Base-by-base conservation (phyloP, 1,140 invertebrate genomes). In the Steinernema feltiae region DNA sequence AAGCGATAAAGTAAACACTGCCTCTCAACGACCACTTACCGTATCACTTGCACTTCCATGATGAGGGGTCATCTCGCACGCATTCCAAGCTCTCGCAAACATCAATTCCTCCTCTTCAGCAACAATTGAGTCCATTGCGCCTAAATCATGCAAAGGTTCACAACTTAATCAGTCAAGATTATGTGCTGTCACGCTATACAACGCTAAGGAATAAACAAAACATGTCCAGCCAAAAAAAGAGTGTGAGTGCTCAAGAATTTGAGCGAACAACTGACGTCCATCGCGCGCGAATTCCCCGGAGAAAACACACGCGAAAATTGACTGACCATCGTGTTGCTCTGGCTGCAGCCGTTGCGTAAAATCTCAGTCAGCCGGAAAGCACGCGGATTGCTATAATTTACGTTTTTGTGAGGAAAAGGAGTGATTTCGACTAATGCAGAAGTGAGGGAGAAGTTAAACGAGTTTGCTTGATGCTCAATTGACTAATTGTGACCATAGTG, bases 291-390 rank as follows among this genome's bases (percentile, higher is more conserved):
- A 3, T 15, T 63, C 53, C 53, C 53, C 15, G 24, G 53, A 63
- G 53, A 63, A 41, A 41, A 63, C 53, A 63, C 53, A 27, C 53
- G 24, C 53, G 24, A 27, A 63, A 63, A 63, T 15, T 27, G 53
- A 63, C 15, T 63, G 53, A 63, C 53, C 53, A 63, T 27, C 53
- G 24, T 7, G 7, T 7, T 18, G 18, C 35, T 12, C 15, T 27
- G 7, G 53, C 15, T 63, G 53, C 7, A 27, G n/a, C n/a, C 53
- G 24, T 63, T 15, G 12, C 15, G 24, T n/a, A n/a, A n/a, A 63
- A 63, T 63, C 53, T 63, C 53, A 27, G 53, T 63, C 53, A 63
- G 7, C 53, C 53, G 24, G 7, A 63, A 63, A 63, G 53, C 53
- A n/a, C 53, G 15, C 24, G 3, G 53, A 7, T 27, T 27, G 12